A percentile compares a stretch with the other conserved stretches of the same genome.
Evolutionary conservation across 2,113 vertebrate genomes (phyloP).

Genomic region (Chlorocebus sabaeus): DNA sequence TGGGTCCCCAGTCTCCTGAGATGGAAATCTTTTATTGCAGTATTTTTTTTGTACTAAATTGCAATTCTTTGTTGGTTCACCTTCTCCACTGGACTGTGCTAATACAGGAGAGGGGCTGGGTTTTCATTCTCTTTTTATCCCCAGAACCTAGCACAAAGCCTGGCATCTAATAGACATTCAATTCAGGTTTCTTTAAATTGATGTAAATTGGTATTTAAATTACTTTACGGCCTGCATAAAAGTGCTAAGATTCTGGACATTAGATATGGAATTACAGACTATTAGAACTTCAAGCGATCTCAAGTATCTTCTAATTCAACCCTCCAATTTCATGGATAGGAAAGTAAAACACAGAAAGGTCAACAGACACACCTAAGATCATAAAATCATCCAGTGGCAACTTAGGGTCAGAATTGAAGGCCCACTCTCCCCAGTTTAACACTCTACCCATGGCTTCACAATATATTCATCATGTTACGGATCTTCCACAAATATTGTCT

Average conservation of each 20-base stretch:
- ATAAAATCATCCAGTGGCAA: background rate
- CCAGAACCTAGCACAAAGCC: background rate
- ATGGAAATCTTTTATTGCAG: background rate
- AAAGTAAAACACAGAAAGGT: background rate
- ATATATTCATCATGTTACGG: background rate
- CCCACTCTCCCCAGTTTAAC: background rate
- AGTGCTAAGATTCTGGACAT: background rate
- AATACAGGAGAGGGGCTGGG: background rate
- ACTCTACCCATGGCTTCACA: background rate
- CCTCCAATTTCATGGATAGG: background rate
- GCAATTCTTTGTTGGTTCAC: background rate
- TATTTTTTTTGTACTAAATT: background rate
- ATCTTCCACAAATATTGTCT: background rate
- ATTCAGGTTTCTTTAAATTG: background rate
- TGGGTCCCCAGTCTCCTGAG: background rate
- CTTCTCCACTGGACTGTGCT: background rate
- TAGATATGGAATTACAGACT: background rate
- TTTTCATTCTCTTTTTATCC: conserved; percentile 21
- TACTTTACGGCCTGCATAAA: background rate
- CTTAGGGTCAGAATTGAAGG: background rate
- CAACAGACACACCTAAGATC: background rate
- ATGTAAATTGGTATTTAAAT: background rate
- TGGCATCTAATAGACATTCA: background rate
- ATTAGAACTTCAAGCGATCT: background rate
- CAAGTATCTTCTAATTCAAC: background rate